Evolutionary conservation across 2,888 invertebrate genomes (phyloP), one percentile per base, ranked within the genome.

Genomic region (Zhengitettix transpicula): DNA sequence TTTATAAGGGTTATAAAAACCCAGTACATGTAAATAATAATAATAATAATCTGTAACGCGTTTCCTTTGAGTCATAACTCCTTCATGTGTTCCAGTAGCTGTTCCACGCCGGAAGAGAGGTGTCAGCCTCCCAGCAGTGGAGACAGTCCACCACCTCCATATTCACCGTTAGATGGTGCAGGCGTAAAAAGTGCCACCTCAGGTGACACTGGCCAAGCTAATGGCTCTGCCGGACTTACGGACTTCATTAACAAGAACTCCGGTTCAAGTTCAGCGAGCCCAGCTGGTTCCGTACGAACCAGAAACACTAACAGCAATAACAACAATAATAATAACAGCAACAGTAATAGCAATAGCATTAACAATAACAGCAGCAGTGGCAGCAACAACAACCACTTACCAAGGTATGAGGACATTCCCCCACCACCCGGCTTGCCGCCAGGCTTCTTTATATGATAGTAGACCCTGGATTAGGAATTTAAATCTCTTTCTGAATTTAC

Each of bases 81-180:
- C 47, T 47, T 12, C 1, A n/a, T n/a, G 9, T n/a, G n/a, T 47
- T 47, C 47, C 47, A 47, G 14, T 47, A 66, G 65, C 63, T 63
- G 65, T 58, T 63, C 66, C 57, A 62, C 66, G 60, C 65, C 65
- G 63, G 68, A 68, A 55, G 61, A 64, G 63, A 64, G 63, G 60
- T 60, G 60, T 47, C 62, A 61, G 60, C 64, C 60, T 58, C 64
- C 64, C 60, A 63, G 61, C 64, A 60, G 58, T 64, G 65, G 65
- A 62, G 65, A 72, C 65, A 75, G 75, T 67, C 76, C 76, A 53
- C 76, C 75, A 40, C 75, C 76, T 3, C 76, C 76, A 9, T 75
- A 75, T 65, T 72, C 72, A 42, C 71, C 73, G 61, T 67, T 65
- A 17, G 61, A 63, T 59, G 52, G 52, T 40, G 61, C 55, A 15